A percentile compares a stretch with the other conserved stretches of the same genome.
These are phyloP conservation scores for Diarsia rubi DNA, from an alignment of 2,888 invertebrate species.

Conservation along the genomic window DNA sequence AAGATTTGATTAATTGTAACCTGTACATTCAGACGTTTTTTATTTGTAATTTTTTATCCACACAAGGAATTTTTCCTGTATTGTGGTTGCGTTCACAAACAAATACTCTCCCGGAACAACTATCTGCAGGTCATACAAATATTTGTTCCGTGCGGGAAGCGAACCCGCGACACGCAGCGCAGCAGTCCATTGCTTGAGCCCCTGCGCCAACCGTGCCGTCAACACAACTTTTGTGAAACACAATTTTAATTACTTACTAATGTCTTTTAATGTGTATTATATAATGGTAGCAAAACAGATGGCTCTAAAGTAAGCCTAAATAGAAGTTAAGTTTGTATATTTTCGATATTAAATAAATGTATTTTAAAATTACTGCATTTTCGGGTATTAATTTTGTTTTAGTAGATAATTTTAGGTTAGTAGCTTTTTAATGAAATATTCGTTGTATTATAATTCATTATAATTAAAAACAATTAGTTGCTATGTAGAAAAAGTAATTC, in stretches of 20 bases:
- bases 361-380: conserved; percentile 47
- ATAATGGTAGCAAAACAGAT: background rate
- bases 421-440: conserved; percentile 10
- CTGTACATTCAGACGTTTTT: background rate
- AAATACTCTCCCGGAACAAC: too few species aligned
- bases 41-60: too few species aligned
- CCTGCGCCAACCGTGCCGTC: too few species aligned
- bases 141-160: too few species aligned
- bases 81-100: too few species aligned
- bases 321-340: background rate
- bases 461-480: background rate
- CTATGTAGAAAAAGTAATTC: conserved; percentile 2
- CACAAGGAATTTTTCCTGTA: too few species aligned
- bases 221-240: conserved; percentile 1
- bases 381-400: conserved; percentile 36
- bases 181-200: too few species aligned
- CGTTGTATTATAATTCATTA: background rate
- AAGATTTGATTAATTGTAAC: conserved; percentile 14
- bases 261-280: background rate
- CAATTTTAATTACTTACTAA: background rate
- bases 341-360: conserved; percentile 9
- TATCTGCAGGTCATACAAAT: too few species aligned
- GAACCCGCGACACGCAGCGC: too few species aligned
- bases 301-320: conserved; percentile 6
- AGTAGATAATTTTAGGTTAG: background rate